Evolutionary conservation across 1,140 invertebrate species (phyloP), one percentile per base, ranked within the genome.

Genomic region (Palaemon carinicauda): DNA sequence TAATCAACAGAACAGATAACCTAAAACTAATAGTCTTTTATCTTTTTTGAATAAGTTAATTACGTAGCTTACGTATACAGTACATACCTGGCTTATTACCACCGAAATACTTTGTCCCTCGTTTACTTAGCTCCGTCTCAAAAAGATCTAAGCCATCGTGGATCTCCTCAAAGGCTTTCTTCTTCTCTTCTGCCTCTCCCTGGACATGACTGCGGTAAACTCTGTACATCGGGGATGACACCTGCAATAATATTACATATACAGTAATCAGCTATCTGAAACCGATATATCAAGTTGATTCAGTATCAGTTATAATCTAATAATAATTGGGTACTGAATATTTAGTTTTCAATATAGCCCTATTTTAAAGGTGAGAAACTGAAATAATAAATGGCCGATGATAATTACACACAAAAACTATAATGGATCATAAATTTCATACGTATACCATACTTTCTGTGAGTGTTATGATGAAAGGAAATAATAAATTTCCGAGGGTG

Each of bases 31-130:
- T 41, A 41, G 33, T 4, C 33, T 3, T 41, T 41, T 3, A 41
- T 5, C 12, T 41, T 41, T 12, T 41, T 41, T 41, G 51, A 10
- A 73, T 50, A 75, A 75, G 17, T 9, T n/a, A 21, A 10, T 21
- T 19, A 50, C 14, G 51, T 17, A n/a, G n/a, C n/a, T n/a, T n/a
- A n/a, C n/a, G n/a, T n/a, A n/a, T n/a, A n/a, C n/a, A n/a, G n/a
- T 4, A 7, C 78, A 33, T 31, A 80, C 78, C 78, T n/a, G 78
- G 78, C 19, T 56, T 80, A 10, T 54, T 53, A 56, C 78, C 78
- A 33, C 7, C 53, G 52, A 52, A 82, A 17, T 27, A 82, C 14
- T 27, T 73, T 1, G 71, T 82, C 21, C 51, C 31, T 73, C 80
- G 73, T 21, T 82, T 74, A 3, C 1, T 9, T 17, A 82, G 51